phyloP scores from a whole-genome alignment of 2,797 vertebrate genomes.

The Tolypeutes matacus region DNA sequence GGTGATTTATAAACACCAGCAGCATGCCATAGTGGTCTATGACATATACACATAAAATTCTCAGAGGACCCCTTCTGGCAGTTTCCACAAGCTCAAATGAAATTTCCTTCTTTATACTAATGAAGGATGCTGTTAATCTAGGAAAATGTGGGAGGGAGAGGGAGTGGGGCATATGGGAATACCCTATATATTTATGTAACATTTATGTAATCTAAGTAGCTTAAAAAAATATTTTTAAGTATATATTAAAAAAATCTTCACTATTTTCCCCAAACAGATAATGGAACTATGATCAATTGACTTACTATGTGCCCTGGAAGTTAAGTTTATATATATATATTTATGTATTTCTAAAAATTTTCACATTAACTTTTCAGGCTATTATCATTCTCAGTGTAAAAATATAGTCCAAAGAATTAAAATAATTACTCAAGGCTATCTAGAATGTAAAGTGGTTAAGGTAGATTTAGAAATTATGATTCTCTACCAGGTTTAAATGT shows the following conservation, averaged over 20 bases:
- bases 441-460: background rate
- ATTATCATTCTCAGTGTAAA: background rate
- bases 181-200: too few relatives aligned
- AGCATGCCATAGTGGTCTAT: background rate
- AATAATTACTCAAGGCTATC: background rate
- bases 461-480: background rate
- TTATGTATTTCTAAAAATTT: background rate
- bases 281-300: background rate
- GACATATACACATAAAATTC: background rate
- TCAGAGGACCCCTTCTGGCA: background rate
- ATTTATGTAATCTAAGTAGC: too few relatives aligned
- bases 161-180: too few relatives aligned
- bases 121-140: too few relatives aligned
- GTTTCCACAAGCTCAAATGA: background rate
- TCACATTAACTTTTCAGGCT: background rate
- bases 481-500: background rate
- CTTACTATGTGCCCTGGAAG: background rate
- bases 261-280: background rate
- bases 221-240: too few relatives aligned
- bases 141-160: too few relatives aligned
- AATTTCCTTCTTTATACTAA: background rate
- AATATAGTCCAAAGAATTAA: background rate
- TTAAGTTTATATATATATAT: background rate
- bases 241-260: background rate
- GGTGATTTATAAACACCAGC: background rate